Percentiles rank a stretch among this genome's conserved stretches.
Conservation (phyloP, 1,140 invertebrate genomes). For the Pantala flavescens region DNA sequence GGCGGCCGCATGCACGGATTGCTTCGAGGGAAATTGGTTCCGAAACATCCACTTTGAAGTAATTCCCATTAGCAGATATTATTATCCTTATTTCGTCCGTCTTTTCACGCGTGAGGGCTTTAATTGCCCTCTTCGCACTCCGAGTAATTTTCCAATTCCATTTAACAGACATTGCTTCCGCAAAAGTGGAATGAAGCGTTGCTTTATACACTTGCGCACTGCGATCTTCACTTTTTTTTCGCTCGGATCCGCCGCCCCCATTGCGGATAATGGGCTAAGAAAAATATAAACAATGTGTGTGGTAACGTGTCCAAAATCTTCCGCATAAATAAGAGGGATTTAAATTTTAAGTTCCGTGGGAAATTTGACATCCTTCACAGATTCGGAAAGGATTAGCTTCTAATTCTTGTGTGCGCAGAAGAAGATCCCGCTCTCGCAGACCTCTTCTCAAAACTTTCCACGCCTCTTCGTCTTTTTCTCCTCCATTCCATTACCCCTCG, state of each 20-base stretch:
- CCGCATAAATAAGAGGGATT: constrained; percentile 5
- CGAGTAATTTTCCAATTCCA: neutral
- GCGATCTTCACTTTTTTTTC: neutral
- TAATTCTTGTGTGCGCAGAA: neutral
- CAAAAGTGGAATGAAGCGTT: no score
- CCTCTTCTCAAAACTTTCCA: no score
- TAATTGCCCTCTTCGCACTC: neutral
- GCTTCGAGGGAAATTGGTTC: neutral
- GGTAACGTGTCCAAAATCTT: constrained; percentile 4
- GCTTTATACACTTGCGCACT: no score
- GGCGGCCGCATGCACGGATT: neutral
- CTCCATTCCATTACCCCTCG: no score
- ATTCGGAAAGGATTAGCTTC: neutral
- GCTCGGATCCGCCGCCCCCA: neutral
- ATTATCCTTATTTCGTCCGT: neutral
- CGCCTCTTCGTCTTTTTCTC: no score
- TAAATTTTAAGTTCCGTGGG: neutral
- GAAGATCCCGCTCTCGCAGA: neutral
- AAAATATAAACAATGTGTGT: neutral
- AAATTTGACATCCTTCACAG: neutral
- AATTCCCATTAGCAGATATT: neutral
- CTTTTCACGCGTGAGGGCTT: neutral
- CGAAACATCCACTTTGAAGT: neutral
- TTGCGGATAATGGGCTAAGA: neutral
- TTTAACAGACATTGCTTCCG: neutral